These are phyloP conservation scores for Hirtodrosophila alboralis DNA, from an alignment of 2,888 invertebrate genomes.

Conservation along the genomic window DNA sequence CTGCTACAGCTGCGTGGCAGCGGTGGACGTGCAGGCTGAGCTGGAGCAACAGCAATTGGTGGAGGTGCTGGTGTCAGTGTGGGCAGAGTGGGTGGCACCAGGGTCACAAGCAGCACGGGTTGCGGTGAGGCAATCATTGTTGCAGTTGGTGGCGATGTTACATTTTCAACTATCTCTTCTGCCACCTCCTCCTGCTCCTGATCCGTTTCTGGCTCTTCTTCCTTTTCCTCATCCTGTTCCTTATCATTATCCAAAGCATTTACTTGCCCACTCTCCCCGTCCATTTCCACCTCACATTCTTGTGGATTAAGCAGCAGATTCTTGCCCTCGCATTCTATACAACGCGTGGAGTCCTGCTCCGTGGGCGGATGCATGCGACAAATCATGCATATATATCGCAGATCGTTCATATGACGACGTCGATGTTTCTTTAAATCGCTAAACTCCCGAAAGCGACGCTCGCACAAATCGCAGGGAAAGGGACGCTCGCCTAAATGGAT, in stretches of 20 bases:
- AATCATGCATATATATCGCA: slow-evolving; percentile 82
- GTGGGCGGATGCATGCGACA: slow-evolving; percentile 76
- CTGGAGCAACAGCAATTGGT: slow-evolving; percentile 4
- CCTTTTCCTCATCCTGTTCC: slow-evolving; percentile 4
- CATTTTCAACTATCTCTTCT: neutral
- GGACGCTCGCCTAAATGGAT: slow-evolving; percentile 80
- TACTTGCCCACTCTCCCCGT: neutral
- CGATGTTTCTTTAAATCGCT: slow-evolving; percentile 84
- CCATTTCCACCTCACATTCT: slow-evolving; percentile 19
- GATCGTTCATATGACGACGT: slow-evolving; percentile 78
- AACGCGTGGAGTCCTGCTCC: slow-evolving; percentile 81
- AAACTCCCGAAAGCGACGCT: slow-evolving; percentile 83
- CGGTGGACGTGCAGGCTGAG: slow-evolving; percentile 28
- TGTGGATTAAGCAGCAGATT: slow-evolving; percentile 55
- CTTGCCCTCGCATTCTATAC: slow-evolving; percentile 79
- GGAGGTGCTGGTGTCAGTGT: slow-evolving; percentile 11
- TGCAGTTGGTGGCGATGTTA: slow-evolving; percentile 1
- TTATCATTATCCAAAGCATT: neutral
- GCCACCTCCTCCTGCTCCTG: slow-evolving; percentile 25
- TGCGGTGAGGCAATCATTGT: slow-evolving; percentile 8
- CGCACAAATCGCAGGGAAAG: slow-evolving; percentile 83
- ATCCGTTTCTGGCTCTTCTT: slow-evolving; percentile 8
- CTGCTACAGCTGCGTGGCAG: slow-evolving; percentile 59
- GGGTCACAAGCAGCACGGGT: slow-evolving; percentile 47
- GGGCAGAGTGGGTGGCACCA: slow-evolving; percentile 31